Percentiles rank a stretch among this genome's conserved stretches.
Conservation (phyloP, 2,113 vertebrate species). For the Ailuropoda melanoleuca region DNA sequence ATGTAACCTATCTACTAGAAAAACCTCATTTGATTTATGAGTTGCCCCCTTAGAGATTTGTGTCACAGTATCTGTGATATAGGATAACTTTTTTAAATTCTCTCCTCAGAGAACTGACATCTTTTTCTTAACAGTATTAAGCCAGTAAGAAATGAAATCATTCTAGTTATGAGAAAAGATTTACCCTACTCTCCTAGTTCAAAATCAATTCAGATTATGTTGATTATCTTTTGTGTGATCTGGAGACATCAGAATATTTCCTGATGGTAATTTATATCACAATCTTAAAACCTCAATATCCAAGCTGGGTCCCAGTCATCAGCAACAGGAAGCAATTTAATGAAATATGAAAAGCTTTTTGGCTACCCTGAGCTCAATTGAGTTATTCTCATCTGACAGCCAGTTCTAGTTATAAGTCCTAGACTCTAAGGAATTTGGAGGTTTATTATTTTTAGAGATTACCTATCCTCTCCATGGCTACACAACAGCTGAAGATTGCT, state of each 20-base stretch:
- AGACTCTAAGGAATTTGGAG: background rate
- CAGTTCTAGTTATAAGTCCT: background rate
- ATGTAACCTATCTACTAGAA: background rate
- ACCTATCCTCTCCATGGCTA: background rate
- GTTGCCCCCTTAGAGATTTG: background rate
- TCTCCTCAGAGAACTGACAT: background rate
- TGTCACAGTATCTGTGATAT: background rate
- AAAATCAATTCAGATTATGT: background rate
- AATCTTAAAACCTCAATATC: background rate
- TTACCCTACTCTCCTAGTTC: background rate
- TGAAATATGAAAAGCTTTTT: slow-evolving; percentile 11
- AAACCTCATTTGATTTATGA: background rate
- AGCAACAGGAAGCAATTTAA: slow-evolving; percentile 17
- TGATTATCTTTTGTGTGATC: slow-evolving; percentile 7
- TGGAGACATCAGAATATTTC: slow-evolving; percentile 1
- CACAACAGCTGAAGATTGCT: background rate
- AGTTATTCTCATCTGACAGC: background rate
- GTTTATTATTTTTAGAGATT: slow-evolving; percentile 44
- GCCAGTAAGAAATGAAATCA: background rate
- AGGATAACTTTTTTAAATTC: background rate
- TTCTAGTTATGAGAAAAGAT: background rate
- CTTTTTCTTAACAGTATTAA: slow-evolving; percentile 22
- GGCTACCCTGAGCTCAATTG: background rate
- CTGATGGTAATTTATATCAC: slow-evolving; percentile 1
- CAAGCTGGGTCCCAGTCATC: background rate